Evolutionary conservation across 1,140 invertebrate species (phyloP), one percentile per base, ranked within the genome.

Genomic region (Himalopsyche phryganea): DNA sequence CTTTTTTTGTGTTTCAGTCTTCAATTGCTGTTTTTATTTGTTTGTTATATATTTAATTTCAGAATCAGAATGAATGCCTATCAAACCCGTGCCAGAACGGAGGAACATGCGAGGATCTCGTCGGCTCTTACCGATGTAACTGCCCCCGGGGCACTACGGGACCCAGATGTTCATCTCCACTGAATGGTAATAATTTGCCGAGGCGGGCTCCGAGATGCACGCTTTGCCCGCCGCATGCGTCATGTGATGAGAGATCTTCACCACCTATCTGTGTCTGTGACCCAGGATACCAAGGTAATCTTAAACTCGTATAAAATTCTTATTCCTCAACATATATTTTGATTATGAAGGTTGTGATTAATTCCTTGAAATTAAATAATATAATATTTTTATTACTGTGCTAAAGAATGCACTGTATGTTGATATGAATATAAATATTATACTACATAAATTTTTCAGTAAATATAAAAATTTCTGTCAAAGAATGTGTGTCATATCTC

Each of bases 81-180:
- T 73, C 74, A 76, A 81, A 81, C 40, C 89, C 88, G 0, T 94
- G 91, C 73, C 72, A 83, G 35, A 92, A 93, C 70, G 89, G 87
- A 48, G 93, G 91, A 55, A 86, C 83, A 19, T 96, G 93, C 76
- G 69, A 77, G 67, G 88, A 89, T 55, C 89, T 89, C 63, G 79
- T 81, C 28, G 91, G 88, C 71, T 75, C 76, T 51, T 90, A 86
- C 71, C 81, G 81, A 52, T 92, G 91, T 73, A 77, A 81, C 46
- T 94, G 91, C 68, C 81, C 84, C 14, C 74, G 82, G 18, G 91
- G 91, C 23, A 93, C 83, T 77, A 81, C 80, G 38, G 92, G 91
- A 17, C 81, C 82, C 41, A 85, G 88, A 66, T 92, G 88, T 74
- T 84, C 90, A 69, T 28, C 23, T 28, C 23, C 23, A 5, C 4